Base-by-base conservation (phyloP, 1,140 invertebrate genomes). In the Aphis craccivora region DNA sequence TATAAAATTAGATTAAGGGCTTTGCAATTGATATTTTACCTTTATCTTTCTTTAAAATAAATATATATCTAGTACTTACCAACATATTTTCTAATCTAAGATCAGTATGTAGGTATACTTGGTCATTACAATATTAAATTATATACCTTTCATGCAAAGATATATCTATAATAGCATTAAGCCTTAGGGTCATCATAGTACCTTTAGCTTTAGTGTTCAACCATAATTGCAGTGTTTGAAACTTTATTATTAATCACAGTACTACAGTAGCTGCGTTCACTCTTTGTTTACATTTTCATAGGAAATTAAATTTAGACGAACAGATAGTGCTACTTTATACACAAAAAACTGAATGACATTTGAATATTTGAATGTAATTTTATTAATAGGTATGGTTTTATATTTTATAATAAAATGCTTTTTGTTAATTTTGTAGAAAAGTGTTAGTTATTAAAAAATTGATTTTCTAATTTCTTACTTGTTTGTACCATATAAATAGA, bases 91-190 rank as follows among this genome's bases (percentile, higher is more conserved):
- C 35, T n/a, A n/a, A 87, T 88, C 86, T 48, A n/a, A 20, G 43
- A 88, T 88, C 86, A 35, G 43, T 48, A 22, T 45, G 30, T 88
- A 88, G 4, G 40, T 87, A 87, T 88, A 45, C 84, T 88, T 35
- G 45, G 86, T 88, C 45, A 88, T 88, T 88, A 88, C 43, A 35
- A 48, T 45, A 88, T 88, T 88, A 88, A 48, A 88, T 88, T 48
- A 88, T 88, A 88, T 14, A 51, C 86, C 86, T 88, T 76, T 88
- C 45, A 35, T 88, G 30, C 45, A 48, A 43, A 86, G 40, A 45
- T 51, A 88, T 88, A 48, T 88, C 43, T 51, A 35, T 88, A 35
- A 88, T 48, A 51, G 86, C 45, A 48, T 51, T 30, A 88, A 88
- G 86, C n/a, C 86, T 48, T n/a, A 35, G 30, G 86, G 25, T 35